phyloP scores from a whole-genome alignment of 2,797 vertebrate genomes.

The Lepilemur septentrionalis region DNA sequence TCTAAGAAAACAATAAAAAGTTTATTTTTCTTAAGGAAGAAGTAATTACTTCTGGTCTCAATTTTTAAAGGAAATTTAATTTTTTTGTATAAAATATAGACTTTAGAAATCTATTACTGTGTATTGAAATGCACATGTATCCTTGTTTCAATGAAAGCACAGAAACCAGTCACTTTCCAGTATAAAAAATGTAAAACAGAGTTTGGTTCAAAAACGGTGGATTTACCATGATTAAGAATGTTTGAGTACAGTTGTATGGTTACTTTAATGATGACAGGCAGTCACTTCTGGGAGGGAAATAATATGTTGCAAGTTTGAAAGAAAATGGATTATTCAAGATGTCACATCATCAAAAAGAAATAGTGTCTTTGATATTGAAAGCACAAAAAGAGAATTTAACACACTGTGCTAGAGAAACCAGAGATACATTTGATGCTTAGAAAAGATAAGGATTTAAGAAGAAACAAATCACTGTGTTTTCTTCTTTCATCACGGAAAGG shows the following conservation, averaged over 20 bases:
- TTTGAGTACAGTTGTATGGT: constrained; percentile 29
- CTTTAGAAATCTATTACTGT: constrained; percentile 22
- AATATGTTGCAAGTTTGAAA: constrained; percentile 48
- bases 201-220: constrained; percentile 47
- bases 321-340: constrained; percentile 60
- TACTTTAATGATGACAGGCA: constrained; percentile 48
- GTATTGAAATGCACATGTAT: neutral
- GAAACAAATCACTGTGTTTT: constrained; percentile 15
- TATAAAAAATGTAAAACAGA: constrained; percentile 3
- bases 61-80: constrained; percentile 50
- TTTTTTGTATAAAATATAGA: constrained; percentile 2
- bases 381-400: constrained; percentile 22
- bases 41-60: neutral
- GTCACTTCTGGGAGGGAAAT: neutral
- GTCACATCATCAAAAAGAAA: constrained; percentile 56
- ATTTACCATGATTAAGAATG: constrained; percentile 37
- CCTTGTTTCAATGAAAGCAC: constrained; percentile 26
- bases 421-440: constrained; percentile 25
- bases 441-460: constrained; percentile 30
- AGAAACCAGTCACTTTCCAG: constrained; percentile 33
- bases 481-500: neutral
- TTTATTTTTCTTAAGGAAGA: constrained; percentile 39
- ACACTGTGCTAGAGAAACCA: constrained; percentile 22
- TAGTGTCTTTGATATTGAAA: constrained; percentile 51
- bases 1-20: neutral